Evolutionary conservation across 2,113 vertebrate species (phyloP), one percentile per base, ranked within the genome.

Genomic region (Corythoichthys intestinalis): DNA sequence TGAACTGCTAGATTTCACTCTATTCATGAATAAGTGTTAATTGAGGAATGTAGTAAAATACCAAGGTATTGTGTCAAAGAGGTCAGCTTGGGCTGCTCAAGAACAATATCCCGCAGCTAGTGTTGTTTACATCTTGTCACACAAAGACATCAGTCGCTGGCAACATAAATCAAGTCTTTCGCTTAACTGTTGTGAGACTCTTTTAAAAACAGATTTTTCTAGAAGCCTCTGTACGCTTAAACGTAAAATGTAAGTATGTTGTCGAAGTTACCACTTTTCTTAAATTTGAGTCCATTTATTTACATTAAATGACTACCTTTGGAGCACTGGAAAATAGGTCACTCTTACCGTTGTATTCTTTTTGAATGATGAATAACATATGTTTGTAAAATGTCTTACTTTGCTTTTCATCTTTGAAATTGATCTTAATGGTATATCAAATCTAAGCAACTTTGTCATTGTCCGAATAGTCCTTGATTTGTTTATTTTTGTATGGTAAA

Each of bases 111-210:
- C 78, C 82, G 70, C 70, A 28, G 61, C 39, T 64, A 48, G 17
- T 72, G 62, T 60, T 80, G 83, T 82, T 82, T 69, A 82, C 74
- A 76, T 87, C 79, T 82, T 86, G 74, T 67, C 6, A 37, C 63
- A 74, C 66, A 76, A 74, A 75, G 38, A 62, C 49, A 77, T 80
- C 69, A 56, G 52, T 56, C 35, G 2, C 34, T 13, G 62, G 10
- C 66, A 3, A 67, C 67, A 71, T 75, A 56, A 68, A 73, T 70
- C 47, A 69, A 67, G 61, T 73, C n/a, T 75, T 69, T 79, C 44
- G 66, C 54, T 76, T 69, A 73, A 68, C n/a, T n/a, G 46, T 34
- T 13, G 53, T 81, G 77, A 70, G 73, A 76, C 59, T 52, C 3
- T 74, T 17, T 49, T 1, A 50, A 34, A 54, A 57, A 70, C 49